Base-by-base conservation (phyloP, 2,888 invertebrate species). In the Sarcophaga carnaria region DNA sequence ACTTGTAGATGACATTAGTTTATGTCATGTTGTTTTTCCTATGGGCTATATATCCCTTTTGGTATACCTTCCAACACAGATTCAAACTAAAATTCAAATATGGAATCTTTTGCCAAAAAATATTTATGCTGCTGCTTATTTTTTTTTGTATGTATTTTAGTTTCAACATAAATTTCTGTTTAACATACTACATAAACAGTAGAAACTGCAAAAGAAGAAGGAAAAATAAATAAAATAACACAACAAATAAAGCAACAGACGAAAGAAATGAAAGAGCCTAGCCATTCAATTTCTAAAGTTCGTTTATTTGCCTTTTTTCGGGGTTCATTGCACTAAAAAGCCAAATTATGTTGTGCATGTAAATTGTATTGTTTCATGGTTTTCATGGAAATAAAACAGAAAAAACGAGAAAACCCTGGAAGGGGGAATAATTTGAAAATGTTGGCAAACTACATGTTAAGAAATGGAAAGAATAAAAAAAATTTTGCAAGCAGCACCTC, bases 261-360 rank as follows among this genome's bases (percentile, higher is more conserved):
- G 37, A 37, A 37, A 45, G 59, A 72, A 72, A 63, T 37, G 25
- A 83, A 49, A 14, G 14, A 49, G 54, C 62, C 67, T 81, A 79
- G 78, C 81, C 75, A 87, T 84, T 87, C 81, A 84, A 75, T 81
- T 78, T 66, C 75, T 66, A 60, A 80, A 83, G 78, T 87, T 87
- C 70, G 78, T 81, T 78, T 83, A 81, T 81, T 83, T 87, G 81
- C 75, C 84, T 86, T 60, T 27, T 37, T 37, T 37, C 37, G 37
- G 71, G 84, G 86, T 83, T 87, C 86, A 84, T 84, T 87, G 86
- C 80, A 81, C 86, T 87, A 87, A 87, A 83, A 67, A 84, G 78
- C 80, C 86, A 81, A 87, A 87, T 83, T 80, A 86, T 87, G 78
- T 87, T 84, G 80, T 83, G 81, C 78, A 83, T 81, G 84, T 81